Evolutionary conservation across 2,113 vertebrate species (phyloP), one percentile per base, ranked within the genome.

Genomic region (Paratilapia polleni): DNA sequence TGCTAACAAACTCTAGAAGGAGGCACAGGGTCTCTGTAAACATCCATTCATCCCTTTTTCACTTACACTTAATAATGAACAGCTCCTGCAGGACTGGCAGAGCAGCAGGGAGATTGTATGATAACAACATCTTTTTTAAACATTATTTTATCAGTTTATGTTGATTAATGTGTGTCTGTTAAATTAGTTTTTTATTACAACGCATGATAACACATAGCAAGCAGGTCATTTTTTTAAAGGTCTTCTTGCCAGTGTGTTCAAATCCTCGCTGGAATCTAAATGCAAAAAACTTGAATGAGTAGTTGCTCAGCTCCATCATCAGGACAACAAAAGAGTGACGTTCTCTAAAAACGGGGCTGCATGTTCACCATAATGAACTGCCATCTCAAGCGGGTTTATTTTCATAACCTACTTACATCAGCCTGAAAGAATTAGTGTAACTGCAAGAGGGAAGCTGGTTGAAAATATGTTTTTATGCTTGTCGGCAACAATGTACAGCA

Each of bases 341-440:
- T 36, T 52, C 7, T 41, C 7, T 31, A 64, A 78, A 52, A 61
- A 60, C 58, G 49, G 8, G n/a, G 56, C 54, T 22, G 14, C 26
- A 31, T 70, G 8, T 59, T 74, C 5, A 12, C 19, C 24, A 34
- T 56, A 62, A 81, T 41, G 11, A 26, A 77, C 81, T 2, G 24
- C 5, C 3, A 6, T 59, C 26, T 26, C 36, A 20, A 20, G 43
- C 24, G 58, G 6, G 49, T 66, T 58, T 80, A 20, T 57, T 76
- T 79, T 70, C 1, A 73, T 83, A 81, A 81, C 38, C 20, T 73
- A 20, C 2, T 82, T 77, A 22, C 52, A 76, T 76, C 63, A 82
- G 56, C 57, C 47, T 63, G 19, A 78, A 88, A 79, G 20, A 62
- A 38, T 26, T 17, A 1, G 2, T 68, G 15, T 20, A 80, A 63